Evolutionary conservation across 2,113 vertebrate species (phyloP), one percentile per base, ranked within the genome.

Genomic region (Apistogramma diplotaenia): DNA sequence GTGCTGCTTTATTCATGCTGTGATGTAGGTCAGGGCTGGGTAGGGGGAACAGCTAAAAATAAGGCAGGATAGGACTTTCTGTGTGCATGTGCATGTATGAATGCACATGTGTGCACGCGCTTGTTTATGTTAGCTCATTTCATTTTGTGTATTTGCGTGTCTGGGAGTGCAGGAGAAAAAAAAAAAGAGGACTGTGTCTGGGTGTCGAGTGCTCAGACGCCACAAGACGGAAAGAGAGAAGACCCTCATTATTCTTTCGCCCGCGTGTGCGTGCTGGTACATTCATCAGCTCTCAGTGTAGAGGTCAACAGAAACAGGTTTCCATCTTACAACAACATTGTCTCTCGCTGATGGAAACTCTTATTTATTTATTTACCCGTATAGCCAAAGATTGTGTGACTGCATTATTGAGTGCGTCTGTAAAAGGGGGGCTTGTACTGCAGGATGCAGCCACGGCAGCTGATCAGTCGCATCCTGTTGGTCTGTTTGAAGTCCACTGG

Each of bases 1-100:
- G 82, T 82, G 65, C 85, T 91, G 81, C 88, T 89, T 90, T 93
- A 92, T 92, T 91, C 89, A 90, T 91, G 89, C 89, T 91, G 90
- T 90, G 90, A 93, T 94, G 90, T 92, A 93, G 94, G 92, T 92
- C 92, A 94, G 85, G 80, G 61, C 87, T 89, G 81, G 71, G 83
- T 79, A 89, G 84, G 84, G 70, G 70, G 81, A 84, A 78, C 65
- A 79, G 84, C 90, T 93, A 93, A 92, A 93, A 92, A 93, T 92
- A 91, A 88, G 76, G 58, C 61, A 81, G 31, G 79, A 86, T 87
- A 83, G 79, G 87, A 82, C 79, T 73, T 33, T 72, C 2, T 58
- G 29, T 43, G 58, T 83, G 70, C 29, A 33, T 40, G 56, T 51
- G 62, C 25, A 15, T 31, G 27, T 8, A 5, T 18, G 5, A 21